Evolutionary conservation across 2,113 vertebrate genomes (phyloP).

Genomic region (Gopherus evgoodei): DNA sequence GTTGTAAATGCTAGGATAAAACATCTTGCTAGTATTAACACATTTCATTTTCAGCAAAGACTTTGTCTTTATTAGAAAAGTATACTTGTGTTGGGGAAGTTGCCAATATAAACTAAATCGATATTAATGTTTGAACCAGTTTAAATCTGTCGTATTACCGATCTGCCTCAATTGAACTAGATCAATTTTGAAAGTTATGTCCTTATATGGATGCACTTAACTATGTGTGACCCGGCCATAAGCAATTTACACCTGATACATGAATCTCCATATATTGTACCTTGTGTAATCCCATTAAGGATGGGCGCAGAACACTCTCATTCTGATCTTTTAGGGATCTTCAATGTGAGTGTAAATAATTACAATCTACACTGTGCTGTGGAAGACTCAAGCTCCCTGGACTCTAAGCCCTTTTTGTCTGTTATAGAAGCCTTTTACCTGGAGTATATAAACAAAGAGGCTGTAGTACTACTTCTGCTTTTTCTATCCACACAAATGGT

Average conservation of each 20-base stretch:
- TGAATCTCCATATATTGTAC: background rate
- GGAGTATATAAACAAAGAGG: background rate
- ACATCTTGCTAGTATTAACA: background rate
- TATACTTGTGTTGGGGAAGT: background rate
- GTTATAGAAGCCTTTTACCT: background rate
- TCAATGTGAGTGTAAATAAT: background rate
- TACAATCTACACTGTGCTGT: background rate
- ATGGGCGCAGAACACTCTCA: background rate
- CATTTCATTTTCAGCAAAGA: background rate
- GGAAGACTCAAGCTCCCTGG: background rate
- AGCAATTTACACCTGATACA: background rate
- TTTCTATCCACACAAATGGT: background rate
- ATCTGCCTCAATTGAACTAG: background rate
- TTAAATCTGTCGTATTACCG: background rate
- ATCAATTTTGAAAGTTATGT: background rate
- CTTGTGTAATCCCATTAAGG: background rate
- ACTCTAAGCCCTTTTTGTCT: background rate
- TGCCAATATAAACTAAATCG: background rate
- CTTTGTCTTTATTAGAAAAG: background rate
- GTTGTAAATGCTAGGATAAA: background rate
- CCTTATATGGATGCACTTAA: background rate
- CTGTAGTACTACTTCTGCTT: background rate
- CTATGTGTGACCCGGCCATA: background rate
- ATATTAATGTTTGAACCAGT: background rate
- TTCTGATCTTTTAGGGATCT: background rate